phyloP scores from a whole-genome alignment of 2,797 vertebrate genomes.

The Enteromius viviparus region DNA sequence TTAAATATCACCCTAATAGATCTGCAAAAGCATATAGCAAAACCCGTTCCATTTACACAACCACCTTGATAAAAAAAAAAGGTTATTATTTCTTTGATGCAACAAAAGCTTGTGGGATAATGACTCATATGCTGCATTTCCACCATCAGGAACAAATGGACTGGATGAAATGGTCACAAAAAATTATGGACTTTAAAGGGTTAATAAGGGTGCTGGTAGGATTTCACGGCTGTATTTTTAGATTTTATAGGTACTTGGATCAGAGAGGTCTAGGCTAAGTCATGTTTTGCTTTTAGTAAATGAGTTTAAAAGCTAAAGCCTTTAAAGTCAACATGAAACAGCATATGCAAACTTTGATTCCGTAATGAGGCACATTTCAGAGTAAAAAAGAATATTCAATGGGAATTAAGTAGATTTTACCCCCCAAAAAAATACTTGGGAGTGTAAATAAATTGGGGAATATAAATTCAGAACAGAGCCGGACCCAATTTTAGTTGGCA shows the following conservation, averaged over 20 bases:
- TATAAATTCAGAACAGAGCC: background rate
- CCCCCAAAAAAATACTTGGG: background rate
- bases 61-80: background rate
- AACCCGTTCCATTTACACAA: background rate
- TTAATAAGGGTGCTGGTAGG: background rate
- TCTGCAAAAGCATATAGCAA: slow-evolving; percentile 19
- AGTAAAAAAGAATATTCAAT: background rate
- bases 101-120: slow-evolving; percentile 26
- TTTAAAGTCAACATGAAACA: slow-evolving; percentile 6
- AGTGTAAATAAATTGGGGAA: background rate
- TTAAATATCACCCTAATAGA: background rate
- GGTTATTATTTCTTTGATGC: slow-evolving; percentile 20
- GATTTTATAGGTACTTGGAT: background rate
- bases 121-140: slow-evolving; percentile 20
- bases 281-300: background rate
- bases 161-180: background rate
- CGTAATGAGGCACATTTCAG: background rate
- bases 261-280: background rate
- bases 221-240: background rate
- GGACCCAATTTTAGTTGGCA: background rate
- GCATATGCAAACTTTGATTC: background rate
- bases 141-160: slow-evolving; percentile 33
- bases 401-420: background rate
- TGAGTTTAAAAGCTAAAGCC: background rate
- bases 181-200: background rate